phyloP scores from a whole-genome alignment of 2,113 vertebrate species.

The Eurypyga helias region DNA sequence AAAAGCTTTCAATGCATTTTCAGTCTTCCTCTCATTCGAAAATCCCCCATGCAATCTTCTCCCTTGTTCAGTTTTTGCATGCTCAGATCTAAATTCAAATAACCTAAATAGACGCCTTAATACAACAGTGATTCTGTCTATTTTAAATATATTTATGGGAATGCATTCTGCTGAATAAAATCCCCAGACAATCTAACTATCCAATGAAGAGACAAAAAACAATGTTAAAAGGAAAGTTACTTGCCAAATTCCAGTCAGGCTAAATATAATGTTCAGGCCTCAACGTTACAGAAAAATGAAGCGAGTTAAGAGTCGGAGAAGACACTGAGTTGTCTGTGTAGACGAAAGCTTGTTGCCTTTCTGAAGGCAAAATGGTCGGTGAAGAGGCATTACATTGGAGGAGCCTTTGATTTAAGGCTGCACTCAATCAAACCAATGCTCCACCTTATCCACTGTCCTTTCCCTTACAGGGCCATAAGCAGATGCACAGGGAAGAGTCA shows the following conservation, averaged over 20 bases:
- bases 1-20: constrained; percentile 62
- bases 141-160: constrained; percentile 57
- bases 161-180: constrained; percentile 65
- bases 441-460: not conserved
- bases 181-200: constrained; percentile 47
- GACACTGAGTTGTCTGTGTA: not conserved
- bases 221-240: constrained; percentile 10
- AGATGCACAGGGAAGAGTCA: not conserved
- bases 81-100: constrained; percentile 38
- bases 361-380: not conserved
- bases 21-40: constrained; percentile 8
- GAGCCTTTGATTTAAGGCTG: not conserved
- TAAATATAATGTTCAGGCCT: constrained; percentile 48
- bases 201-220: constrained; percentile 35
- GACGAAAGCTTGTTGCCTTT: not conserved
- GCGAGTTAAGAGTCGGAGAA: not conserved
- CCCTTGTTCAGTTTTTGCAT: not conserved
- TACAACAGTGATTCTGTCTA: constrained; percentile 14
- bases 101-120: constrained; percentile 27
- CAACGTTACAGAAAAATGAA: not conserved
- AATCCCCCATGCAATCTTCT: not conserved
- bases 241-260: constrained; percentile 58
- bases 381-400: not conserved
- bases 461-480: not conserved
- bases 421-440: not conserved